Conservation (phyloP, 1,140 invertebrate species). For the Ips typographus region DNA sequence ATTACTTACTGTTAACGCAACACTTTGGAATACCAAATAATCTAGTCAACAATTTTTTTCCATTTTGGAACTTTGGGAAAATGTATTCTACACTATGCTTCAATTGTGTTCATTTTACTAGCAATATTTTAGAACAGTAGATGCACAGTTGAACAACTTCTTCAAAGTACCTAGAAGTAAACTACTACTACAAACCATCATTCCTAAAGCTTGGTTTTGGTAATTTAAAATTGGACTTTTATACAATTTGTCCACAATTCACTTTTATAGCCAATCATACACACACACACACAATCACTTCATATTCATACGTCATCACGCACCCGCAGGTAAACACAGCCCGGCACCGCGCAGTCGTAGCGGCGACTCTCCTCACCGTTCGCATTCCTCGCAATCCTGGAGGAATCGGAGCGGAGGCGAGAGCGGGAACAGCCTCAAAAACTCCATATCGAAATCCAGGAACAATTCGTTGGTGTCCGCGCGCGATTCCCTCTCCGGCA, state of each 20-base stretch:
- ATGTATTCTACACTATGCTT: no score
- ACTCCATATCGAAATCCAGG: constrained; percentile 48
- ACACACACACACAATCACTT: constrained; percentile 13
- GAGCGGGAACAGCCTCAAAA: constrained; percentile 42
- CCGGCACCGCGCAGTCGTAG: constrained; percentile 55
- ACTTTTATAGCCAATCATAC: neutral
- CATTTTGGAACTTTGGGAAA: no score
- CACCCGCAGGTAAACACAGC: constrained; percentile 50
- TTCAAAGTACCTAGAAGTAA: no score
- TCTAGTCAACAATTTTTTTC: no score
- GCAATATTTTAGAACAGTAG: no score
- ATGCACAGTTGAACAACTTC: no score
- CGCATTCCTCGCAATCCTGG: constrained; percentile 55
- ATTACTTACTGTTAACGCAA: no score
- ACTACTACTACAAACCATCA: no score
- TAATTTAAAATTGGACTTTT: no score
- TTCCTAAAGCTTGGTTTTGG: no score
- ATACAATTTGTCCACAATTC: neutral
- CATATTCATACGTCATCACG: constrained; percentile 25
- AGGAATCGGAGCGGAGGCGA: constrained; percentile 50
- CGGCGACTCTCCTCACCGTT: constrained; percentile 55
- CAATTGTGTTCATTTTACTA: no score
- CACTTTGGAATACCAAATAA: no score
- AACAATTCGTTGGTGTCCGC: constrained; percentile 54
- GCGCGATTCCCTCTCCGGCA: constrained; percentile 62